Percentiles rank a stretch among this genome's conserved stretches.
These are phyloP conservation scores for Natrix natrix DNA, from an alignment of 2,797 vertebrate genomes.

Conservation along the genomic window DNA sequence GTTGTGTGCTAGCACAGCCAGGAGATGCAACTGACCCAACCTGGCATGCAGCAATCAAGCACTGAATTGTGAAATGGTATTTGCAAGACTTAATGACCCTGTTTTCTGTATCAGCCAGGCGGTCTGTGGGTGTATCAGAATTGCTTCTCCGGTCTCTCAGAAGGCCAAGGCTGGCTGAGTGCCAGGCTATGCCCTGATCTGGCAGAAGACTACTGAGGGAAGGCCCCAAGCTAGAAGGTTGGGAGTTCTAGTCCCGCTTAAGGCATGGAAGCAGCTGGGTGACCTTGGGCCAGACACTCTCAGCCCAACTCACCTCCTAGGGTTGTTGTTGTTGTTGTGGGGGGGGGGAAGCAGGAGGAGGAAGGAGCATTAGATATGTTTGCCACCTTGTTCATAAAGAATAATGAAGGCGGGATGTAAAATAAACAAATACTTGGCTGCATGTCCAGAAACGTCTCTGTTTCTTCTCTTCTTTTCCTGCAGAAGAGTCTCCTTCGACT, in stretches of 20 bases:
- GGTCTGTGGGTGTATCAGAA: not conserved
- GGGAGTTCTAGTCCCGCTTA: not conserved
- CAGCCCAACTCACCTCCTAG: not conserved
- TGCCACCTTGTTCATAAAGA: not conserved
- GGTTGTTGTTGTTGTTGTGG: not conserved
- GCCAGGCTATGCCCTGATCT: not conserved
- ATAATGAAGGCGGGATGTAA: not conserved
- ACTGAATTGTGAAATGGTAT: not conserved
- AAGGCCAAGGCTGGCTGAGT: not conserved
- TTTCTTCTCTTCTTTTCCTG: not conserved
- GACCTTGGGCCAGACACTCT: not conserved
- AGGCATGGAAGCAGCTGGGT: not conserved
- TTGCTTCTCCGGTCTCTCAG: not conserved
- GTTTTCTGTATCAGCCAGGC: not conserved
- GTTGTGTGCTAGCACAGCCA: not conserved
- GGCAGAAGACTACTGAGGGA: not conserved
- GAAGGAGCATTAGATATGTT: not conserved
- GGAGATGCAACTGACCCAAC: not conserved
- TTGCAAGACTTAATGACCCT: not conserved
- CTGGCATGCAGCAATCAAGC: not conserved
- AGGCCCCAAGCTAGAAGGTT: not conserved
- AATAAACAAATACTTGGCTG: not conserved
- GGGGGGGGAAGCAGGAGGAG: not conserved
- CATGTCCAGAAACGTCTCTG: not conserved
- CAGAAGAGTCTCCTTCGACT: constrained; percentile 71